Evolutionary conservation across 53 echinoderm and acorn worm species (phyloP), one percentile per base, ranked within the genome.

Genomic region (Pentamera pediparva): DNA sequence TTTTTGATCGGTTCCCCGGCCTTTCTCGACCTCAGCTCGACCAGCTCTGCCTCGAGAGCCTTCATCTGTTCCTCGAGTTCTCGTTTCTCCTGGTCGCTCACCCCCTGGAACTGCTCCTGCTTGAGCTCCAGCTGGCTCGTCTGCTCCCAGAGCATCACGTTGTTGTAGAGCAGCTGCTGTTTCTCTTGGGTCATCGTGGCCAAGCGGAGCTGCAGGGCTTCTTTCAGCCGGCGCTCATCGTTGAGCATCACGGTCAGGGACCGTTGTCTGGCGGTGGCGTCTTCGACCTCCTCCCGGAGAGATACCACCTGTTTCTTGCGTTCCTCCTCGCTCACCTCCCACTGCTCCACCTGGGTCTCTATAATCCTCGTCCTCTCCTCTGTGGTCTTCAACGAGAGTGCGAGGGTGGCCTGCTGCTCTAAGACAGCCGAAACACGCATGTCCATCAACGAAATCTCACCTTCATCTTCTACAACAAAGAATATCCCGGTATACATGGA

Each of bases 91-190:
- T 72, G 33, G 35, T 50, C 73, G 27, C 73, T 72, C 19, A 72
- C 73, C 27, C 52, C 36, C 54, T 51, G 52, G 26, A 72, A 53
- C 19, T 72, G 55, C 26, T 72, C 73, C 35, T 72, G 73, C 54
- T 72, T 72, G 2, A 51, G 35, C 21, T 72, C 73, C 49, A 72
- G 32, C 32, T 72, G 52, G 19, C 52, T 72, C 9, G 73, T 72
- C 53, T 72, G 73, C 31, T 72, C 73, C 73, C 73, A 72, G 19
- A 72, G 38, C 52, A 72, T 51, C 2, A 72, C 52, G 28, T 72
- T 72, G 32, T 72, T 54, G 52, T 47, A 35, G 8, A 72, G 37
- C 35, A 72, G 33, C 32, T 72, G 73, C 27, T 72, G 73, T 35
- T 72, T 72, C 54, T 72, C 73, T 34, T 72, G 52, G 4, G 32